Conservation (phyloP, 2,113 vertebrate genomes). For the Caranx melampygus region DNA sequence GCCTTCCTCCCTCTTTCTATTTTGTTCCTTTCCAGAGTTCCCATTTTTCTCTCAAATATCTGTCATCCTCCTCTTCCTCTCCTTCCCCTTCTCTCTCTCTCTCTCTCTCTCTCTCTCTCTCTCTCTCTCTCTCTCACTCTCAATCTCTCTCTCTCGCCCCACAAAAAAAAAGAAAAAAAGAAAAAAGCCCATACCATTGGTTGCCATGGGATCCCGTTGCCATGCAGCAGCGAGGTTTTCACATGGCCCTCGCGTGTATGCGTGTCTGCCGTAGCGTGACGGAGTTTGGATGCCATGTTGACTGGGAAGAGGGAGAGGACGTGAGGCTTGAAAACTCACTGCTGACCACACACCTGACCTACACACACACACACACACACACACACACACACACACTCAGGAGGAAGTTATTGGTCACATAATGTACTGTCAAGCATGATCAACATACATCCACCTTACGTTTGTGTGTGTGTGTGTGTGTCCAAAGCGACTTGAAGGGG, state of each 20-base stretch:
- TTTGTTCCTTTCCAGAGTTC: conserved; percentile 49
- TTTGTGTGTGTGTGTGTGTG: conserved; percentile 33
- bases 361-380: neutral
- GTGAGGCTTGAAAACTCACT: conserved; percentile 9
- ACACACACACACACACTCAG: conserved; percentile 8
- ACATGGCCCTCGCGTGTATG: conserved; percentile 50
- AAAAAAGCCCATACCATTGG: conserved; percentile 58
- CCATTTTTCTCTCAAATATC: conserved; percentile 44
- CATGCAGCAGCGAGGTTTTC: conserved; percentile 73
- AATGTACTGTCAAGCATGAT: conserved; percentile 7
- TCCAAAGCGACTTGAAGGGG: conserved; percentile 23
- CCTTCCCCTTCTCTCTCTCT: neutral
- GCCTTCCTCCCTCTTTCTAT: conserved; percentile 42
- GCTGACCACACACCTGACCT: conserved; percentile 24
- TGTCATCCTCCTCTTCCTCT: neutral
- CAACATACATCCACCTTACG: conserved; percentile 12
- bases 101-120: neutral
- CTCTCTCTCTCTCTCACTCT: conserved; percentile 10
- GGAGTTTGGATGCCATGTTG: conserved; percentile 57
- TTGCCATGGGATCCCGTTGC: conserved; percentile 85
- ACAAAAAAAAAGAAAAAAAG: conserved; percentile 63
- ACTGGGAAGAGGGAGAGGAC: conserved; percentile 23
- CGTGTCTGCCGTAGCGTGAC: conserved; percentile 60
- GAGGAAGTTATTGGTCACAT: conserved; percentile 44
- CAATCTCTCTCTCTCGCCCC: conserved; percentile 23